Percentiles rank a stretch among this genome's conserved stretches.
Evolutionary conservation across 2,113 vertebrate genomes (phyloP).

Genomic region (Archocentrus centrarchus): DNA sequence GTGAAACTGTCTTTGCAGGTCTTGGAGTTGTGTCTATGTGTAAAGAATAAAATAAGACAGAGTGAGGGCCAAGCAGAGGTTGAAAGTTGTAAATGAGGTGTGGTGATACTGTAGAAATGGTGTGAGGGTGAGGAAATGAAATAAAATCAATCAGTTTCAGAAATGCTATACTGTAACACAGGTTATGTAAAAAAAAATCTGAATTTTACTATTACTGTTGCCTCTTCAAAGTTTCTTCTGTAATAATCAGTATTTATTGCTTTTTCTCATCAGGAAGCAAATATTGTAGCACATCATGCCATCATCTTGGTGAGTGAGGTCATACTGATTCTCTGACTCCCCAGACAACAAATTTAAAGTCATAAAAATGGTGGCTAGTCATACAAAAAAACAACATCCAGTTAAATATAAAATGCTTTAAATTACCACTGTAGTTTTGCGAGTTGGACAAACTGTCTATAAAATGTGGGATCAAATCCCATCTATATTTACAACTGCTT

Average conservation of each 20-base stretch:
- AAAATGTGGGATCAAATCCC: background rate
- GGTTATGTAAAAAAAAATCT: background rate
- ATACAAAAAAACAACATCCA: no score
- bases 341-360: background rate
- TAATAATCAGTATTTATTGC: conserved; percentile 5
- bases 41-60: background rate
- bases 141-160: conserved; percentile 1
- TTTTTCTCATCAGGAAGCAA: background rate
- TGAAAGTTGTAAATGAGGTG: background rate
- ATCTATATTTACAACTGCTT: conserved; percentile 32
- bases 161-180: background rate
- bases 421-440: background rate
- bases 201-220: background rate
- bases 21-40: background rate
- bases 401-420: background rate
- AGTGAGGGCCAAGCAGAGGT: background rate
- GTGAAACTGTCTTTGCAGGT: background rate
- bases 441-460: background rate
- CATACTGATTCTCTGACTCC: background rate
- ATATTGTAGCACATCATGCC: background rate
- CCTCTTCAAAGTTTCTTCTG: background rate
- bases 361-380: background rate
- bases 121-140: background rate
- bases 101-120: background rate
- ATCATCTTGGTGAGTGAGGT: conserved; percentile 22